Base-by-base conservation (phyloP, 2,888 invertebrate species). In the Caenorhabditis auriculariae region DNA sequence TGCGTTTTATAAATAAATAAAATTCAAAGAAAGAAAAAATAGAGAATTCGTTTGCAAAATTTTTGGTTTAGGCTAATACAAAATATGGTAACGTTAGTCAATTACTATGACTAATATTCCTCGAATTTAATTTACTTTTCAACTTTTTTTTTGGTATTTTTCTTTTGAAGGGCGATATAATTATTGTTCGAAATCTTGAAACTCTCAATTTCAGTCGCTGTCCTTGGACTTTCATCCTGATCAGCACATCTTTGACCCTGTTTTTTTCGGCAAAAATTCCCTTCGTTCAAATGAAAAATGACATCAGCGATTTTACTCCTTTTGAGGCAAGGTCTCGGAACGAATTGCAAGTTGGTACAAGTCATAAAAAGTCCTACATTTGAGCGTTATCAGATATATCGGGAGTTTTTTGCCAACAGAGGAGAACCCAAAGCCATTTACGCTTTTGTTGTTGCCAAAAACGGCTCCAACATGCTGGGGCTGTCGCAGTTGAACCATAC, bases 241-340 rank as follows among this genome's bases (percentile, higher is more conserved):
- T 71, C 1, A 71, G 69, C 17, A 67, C 65, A 0, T 19, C 68
- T 2, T 29, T 73, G 32, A 72, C 74, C n/a, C 17, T 69, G 1
- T 37, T 56, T 3, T 53, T 65, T 9, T 50, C 57, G 0, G 24
- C 57, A 24, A 62, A 65, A 42, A 75, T 78, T 45, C 76, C 74
- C 15, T 69, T 80, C 26, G 74, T 76, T 1, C 50, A 63, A 27
- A 69, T 79, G 71, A 58, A 72, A 9, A 79, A 79, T 54, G 73
- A 80, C 52, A 78, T 79, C 42, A 67, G 75, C 44, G 79, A 79
- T 53, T 79, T 80, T 47, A 79, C 79, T 28, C 79, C 79, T 4
- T 65, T 56, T 26, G 76, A 67, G n/a, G 78, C 78, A 7, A 60
- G 72, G 39, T 75, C 75, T 2, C 51, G 78, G 39, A 53, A 59